Evolutionary conservation across 2,113 vertebrate species (phyloP), one percentile per base, ranked within the genome.

Genomic region (Platichthys stellatus): DNA sequence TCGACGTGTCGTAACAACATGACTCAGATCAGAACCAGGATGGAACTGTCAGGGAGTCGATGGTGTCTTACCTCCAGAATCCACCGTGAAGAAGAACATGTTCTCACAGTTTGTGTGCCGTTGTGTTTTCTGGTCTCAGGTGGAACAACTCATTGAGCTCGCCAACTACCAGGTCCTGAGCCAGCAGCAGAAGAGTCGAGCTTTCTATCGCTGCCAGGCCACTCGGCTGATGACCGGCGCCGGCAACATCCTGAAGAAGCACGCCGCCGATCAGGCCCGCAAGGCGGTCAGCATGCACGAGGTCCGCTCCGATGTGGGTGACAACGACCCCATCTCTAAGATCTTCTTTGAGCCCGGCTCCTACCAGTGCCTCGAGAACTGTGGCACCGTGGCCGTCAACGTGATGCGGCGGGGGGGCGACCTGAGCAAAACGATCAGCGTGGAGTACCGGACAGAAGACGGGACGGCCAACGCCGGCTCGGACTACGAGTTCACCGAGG

Each of bases 151-250:
- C 40, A 97, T 99, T n/a, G 98, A 99, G 86, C 68, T 99, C 51
- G 98, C 98, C 71, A 99, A 99, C 92, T 99, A 99, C 92, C 98
- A 99, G 76, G 97, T 99, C n/a, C 93, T 99, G 78, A 99, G 97
- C 92, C 97, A 98, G 84, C 98, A 99, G 86, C 97, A 99, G 89
- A 99, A 99, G 88, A 99, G 98, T 80, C 94, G 98, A 1, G 98
- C 98, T 3, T 99, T 99, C 87, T 99, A 99, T 65, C 97, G 98
- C 5, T 99, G 98, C 92, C 98, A 99, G 88, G 98, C 98, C 56
- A 99, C 97, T 26, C 94, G 98, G 28, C 94, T 99, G 64, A 99
- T 99, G 98, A 99, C 97, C 0, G 98, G 98, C 1, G 98, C 98
- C 0, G 98, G 98, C 73, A 99, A 99, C 91, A 99, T 99, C 88